phyloP scores from a whole-genome alignment of 2,888 invertebrate species.

The Romanomermis culicivorax region DNA sequence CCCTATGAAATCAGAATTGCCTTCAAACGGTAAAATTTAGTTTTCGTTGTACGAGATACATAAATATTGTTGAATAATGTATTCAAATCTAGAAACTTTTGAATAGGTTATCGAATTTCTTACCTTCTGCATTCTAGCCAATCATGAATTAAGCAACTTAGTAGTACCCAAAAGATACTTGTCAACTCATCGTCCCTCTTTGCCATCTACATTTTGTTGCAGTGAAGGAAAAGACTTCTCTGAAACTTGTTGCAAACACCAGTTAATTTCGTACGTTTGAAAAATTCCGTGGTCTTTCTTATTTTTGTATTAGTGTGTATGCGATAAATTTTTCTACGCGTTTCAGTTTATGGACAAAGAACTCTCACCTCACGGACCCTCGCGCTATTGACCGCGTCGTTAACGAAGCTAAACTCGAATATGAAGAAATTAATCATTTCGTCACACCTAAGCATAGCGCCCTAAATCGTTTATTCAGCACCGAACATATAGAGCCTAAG shows the following conservation, averaged over 20 bases:
- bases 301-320: no score
- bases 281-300: no score
- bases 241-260: no score
- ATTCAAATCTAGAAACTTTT: background rate
- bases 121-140: no score
- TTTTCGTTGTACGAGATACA: background rate
- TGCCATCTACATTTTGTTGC: no score
- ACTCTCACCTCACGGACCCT: slow-evolving; percentile 32
- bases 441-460: slow-evolving; percentile 23
- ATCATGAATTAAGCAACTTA: no score
- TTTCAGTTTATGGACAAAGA: slow-evolving; percentile 31
- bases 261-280: no score
- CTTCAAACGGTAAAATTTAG: background rate
- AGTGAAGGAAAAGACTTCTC: no score
- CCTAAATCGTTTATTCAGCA: slow-evolving; percentile 31
- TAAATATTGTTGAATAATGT: background rate
- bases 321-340: no score
- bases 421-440: background rate
- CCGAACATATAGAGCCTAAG: slow-evolving; percentile 30
- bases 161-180: no score
- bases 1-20: background rate
- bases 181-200: no score
- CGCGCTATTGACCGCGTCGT: slow-evolving; percentile 34
- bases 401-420: slow-evolving; percentile 17
- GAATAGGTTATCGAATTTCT: no score